Conservation (phyloP, 2,113 vertebrate species). For the Nettapus auritus region DNA sequence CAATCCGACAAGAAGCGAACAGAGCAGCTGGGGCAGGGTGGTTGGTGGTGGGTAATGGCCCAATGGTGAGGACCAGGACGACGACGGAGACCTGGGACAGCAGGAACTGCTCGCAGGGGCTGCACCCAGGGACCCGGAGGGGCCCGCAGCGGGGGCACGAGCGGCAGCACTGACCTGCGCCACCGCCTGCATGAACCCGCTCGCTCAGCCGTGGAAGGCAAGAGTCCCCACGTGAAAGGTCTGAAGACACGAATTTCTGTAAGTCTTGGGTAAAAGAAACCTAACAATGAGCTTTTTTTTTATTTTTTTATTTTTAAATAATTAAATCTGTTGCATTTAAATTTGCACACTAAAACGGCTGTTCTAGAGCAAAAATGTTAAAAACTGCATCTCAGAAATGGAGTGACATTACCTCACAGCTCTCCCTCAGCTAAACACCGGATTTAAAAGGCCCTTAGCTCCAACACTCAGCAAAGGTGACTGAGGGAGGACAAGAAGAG, state of each 20-base stretch:
- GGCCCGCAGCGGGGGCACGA: background rate
- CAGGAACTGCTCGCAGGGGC: background rate
- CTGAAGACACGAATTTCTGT: background rate
- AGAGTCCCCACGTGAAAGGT: background rate
- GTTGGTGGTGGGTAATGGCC: accelerated
- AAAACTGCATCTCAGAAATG: background rate
- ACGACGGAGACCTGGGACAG: accelerated
- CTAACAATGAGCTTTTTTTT: background rate
- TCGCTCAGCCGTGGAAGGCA: background rate
- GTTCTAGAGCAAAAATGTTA: background rate
- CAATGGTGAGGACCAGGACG: background rate
- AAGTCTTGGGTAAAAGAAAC: background rate
- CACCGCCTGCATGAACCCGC: background rate
- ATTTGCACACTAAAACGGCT: background rate
- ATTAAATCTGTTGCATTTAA: background rate
- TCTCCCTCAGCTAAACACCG: background rate
- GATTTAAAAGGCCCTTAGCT: background rate
- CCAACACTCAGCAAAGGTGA: background rate
- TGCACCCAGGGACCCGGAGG: accelerated
- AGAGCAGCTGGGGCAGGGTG: accelerated
- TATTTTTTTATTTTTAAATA: too few species aligned
- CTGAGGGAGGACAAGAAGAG: background rate
- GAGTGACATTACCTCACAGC: background rate
- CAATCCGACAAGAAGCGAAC: accelerated
- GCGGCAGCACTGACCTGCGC: accelerated